Evolutionary conservation across 2,888 invertebrate genomes (phyloP).

Genomic region (Dynastes grantii): DNA sequence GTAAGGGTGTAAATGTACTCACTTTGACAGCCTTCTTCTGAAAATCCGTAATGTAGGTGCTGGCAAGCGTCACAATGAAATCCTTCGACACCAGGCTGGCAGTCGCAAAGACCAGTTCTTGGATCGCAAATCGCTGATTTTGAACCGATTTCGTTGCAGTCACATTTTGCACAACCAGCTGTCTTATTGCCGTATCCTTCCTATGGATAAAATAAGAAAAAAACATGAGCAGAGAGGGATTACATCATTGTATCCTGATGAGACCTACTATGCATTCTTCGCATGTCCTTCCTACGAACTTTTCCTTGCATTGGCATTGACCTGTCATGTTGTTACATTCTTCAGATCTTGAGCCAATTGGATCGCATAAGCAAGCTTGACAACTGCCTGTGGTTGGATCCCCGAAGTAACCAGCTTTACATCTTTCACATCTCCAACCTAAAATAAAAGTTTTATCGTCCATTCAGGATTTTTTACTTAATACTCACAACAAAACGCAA

Average conservation of each 20-base stretch:
- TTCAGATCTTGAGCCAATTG: constrained; percentile 79
- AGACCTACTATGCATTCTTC: constrained; percentile 75
- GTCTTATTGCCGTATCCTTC: constrained; percentile 83
- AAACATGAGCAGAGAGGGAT: not conserved
- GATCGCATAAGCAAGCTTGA: constrained; percentile 84
- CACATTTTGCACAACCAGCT: constrained; percentile 86
- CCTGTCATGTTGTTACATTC: constrained; percentile 83
- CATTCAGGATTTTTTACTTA: not conserved
- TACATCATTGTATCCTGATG: not conserved
- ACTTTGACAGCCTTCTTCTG: constrained; percentile 79
- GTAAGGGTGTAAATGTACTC: constrained; percentile 67
- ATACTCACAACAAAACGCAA: too few relatives aligned
- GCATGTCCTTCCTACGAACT: constrained; percentile 83
- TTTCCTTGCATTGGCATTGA: constrained; percentile 82
- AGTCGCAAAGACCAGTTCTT: constrained; percentile 84
- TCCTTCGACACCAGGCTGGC: constrained; percentile 85
- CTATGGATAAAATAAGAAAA: constrained; percentile 63
- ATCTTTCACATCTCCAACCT: constrained; percentile 81
- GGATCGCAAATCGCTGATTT: constrained; percentile 80
- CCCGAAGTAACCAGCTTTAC: constrained; percentile 79
- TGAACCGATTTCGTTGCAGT: constrained; percentile 83
- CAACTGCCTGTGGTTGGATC: constrained; percentile 78
- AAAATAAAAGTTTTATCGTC: constrained; percentile 66
- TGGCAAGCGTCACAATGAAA: constrained; percentile 83
- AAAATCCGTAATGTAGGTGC: constrained; percentile 81